A percentile compares a stretch with the other conserved stretches of the same genome.
Evolutionary conservation across 2,113 vertebrate genomes (phyloP).

Genomic region (Anser brachyrhynchus): DNA sequence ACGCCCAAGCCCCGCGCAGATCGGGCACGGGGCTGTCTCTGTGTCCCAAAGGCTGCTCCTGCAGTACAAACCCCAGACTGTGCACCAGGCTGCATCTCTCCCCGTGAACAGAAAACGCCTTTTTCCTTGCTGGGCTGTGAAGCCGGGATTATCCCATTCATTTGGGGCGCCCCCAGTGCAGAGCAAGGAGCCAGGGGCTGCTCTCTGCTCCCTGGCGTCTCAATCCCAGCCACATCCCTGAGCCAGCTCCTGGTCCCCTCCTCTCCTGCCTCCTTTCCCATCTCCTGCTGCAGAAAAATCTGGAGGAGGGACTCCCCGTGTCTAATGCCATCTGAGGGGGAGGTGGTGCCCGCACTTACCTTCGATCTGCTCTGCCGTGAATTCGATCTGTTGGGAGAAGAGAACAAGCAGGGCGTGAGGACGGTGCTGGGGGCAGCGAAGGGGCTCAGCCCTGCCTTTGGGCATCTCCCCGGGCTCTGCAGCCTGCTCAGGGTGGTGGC

Average conservation of each 20-base stretch:
- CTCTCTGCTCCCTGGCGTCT: not conserved
- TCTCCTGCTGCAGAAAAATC: not conserved
- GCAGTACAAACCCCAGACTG: not conserved
- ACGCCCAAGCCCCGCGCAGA: not conserved
- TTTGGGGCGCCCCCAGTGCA: not conserved
- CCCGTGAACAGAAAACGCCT: not conserved
- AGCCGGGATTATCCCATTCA: not conserved
- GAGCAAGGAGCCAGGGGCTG: not conserved
- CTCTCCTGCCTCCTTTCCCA: not conserved
- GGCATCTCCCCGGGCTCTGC: not conserved
- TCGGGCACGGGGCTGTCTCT: not conserved
- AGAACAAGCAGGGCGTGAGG: not conserved
- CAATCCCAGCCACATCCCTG: not conserved
- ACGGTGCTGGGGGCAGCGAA: accelerated
- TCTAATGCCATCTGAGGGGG: not conserved
- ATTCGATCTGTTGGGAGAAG: slow-evolving; percentile 78
- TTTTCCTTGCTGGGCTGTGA: not conserved
- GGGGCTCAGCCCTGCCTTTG: not conserved
- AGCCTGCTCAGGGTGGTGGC: not conserved
- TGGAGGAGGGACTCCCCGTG: not conserved
- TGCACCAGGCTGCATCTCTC: not conserved
- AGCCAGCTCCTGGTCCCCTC: not conserved
- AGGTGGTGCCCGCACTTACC: slow-evolving; percentile 55
- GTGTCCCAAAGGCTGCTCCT: not conserved
- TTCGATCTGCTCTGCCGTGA: slow-evolving; percentile 85